Evolutionary conservation across 92 coral and sea anemone genomes (phyloP).

Genomic region (Heteractis magnifica): DNA sequence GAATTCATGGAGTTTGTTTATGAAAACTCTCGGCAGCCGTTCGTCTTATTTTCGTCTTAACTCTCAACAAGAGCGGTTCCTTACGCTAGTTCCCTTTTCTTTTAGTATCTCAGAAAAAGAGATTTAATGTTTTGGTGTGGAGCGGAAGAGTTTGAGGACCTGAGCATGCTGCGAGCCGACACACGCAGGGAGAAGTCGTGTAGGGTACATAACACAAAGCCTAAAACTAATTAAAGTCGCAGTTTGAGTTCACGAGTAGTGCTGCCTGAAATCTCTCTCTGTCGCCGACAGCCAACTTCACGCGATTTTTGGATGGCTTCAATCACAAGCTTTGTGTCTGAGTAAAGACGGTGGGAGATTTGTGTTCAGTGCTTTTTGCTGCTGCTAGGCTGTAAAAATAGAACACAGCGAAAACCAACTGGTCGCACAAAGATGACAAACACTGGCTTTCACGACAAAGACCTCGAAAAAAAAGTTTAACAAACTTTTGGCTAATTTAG

Average conservation of each 20-base stretch:
- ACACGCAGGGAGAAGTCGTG: slow-evolving; percentile 34
- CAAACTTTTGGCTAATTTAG: slow-evolving; percentile 2
- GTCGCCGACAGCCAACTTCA: slow-evolving; percentile 20
- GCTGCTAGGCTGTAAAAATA: background rate
- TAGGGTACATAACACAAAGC: slow-evolving; percentile 38
- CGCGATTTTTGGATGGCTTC: background rate
- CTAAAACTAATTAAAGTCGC: slow-evolving; percentile 88
- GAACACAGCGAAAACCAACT: background rate
- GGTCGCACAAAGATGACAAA: background rate
- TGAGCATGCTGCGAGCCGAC: slow-evolving; percentile 26
- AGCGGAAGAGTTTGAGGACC: slow-evolving; percentile 63
- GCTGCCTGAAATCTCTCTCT: slow-evolving; percentile 26
- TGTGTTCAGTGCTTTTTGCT: background rate
- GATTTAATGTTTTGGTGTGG: slow-evolving; percentile 33
- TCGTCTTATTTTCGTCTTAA: slow-evolving; percentile 15
- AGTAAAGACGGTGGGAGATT: slow-evolving; percentile 11
- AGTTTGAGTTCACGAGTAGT: slow-evolving; percentile 33
- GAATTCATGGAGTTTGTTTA: slow-evolving; percentile 18
- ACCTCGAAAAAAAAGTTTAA: background rate
- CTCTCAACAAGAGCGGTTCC: slow-evolving; percentile 9
- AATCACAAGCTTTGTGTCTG: background rate
- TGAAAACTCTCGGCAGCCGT: slow-evolving; percentile 1
- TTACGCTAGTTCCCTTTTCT: slow-evolving; percentile 2
- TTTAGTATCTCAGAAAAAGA: slow-evolving; percentile 15
- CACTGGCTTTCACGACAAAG: background rate